These are phyloP conservation scores for Fistularia tabacaria DNA, from an alignment of 2,797 vertebrate genomes.

Conservation along the genomic window DNA sequence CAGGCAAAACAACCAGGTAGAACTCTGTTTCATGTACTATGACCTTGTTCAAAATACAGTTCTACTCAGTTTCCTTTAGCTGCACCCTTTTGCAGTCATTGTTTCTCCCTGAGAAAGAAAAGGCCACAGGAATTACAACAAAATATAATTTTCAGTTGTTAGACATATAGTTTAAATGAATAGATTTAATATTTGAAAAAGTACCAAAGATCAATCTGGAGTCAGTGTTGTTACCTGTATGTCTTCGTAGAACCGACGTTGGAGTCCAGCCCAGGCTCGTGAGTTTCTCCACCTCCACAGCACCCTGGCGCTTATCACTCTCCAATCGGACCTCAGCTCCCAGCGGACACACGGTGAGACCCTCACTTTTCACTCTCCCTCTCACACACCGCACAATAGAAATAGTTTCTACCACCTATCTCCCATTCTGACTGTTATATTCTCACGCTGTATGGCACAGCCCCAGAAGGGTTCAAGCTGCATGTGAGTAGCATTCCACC, in stretches of 20 bases:
- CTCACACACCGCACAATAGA: not conserved
- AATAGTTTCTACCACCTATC: not conserved
- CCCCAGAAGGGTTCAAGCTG: conserved; percentile 81
- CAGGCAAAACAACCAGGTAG: conserved; percentile 93
- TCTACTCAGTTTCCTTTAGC: not conserved
- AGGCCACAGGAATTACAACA: no score
- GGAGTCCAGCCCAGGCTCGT: conserved; percentile 95
- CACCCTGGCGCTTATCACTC: conserved; percentile 89
- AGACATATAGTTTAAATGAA: no score
- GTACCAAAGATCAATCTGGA: no score
- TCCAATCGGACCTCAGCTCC: conserved; percentile 85
- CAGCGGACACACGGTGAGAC: conserved; percentile 87
- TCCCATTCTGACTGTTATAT: not conserved
- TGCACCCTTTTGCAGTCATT: no score
- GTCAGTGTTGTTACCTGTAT: not conserved
- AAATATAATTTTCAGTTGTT: no score
- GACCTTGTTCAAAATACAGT: not conserved
- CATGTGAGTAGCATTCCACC: conserved; percentile 66
- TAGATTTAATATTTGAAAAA: no score
- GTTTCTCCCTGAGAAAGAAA: not conserved
- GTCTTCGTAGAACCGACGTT: conserved; percentile 87
- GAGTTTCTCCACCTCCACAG: conserved; percentile 97
- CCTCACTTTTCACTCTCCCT: not conserved
- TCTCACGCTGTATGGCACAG: conserved; percentile 55
- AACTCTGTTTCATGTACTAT: not conserved